Base-by-base conservation (phyloP, 2,113 vertebrate genomes). In the Brienomyrus longianalis region DNA sequence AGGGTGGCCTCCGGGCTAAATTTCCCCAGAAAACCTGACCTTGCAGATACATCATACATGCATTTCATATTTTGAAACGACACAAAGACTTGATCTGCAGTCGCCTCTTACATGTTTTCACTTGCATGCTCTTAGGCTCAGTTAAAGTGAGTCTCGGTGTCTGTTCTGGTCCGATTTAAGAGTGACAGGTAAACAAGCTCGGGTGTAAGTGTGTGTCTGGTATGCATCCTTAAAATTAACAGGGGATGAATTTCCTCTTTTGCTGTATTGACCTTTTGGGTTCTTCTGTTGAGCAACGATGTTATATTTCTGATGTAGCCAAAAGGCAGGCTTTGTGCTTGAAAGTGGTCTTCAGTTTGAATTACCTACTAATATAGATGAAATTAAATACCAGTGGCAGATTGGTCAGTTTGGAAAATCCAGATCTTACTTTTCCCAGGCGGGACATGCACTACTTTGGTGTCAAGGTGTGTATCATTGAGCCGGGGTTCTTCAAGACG, bases 401-500 rank as follows among this genome's bases (percentile, higher is more conserved):
- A 84, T 83, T 6, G 77, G 31, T 48, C 21, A 84, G 39, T 66
- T 8, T 45, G 56, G 19, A 52, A 62, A 74, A 31, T 23, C 1
- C 45, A 50, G 8, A 77, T 85, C 5, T 84, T 27, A 89, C 77
- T 77, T 3, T 70, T 95, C 21, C 88, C 92, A 99, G 98, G 94
- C 93, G 97, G n/a, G 98, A 98, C 52, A 93, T 98, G 90, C 92
- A 95, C 92, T 95, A 96, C 93, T 99, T 98, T 39, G 98, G 98
- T 59, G 91, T 98, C 17, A 96, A 93, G 1, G 98, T 99, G 13
- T 97, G 96, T 93, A 97, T 98, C 31, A 96, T 99, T 88, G 98
- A 99, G 92, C 98, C 98, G 0, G 98, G 98, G 0, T 99, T 98
- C 93, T 99, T 99, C 93, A 96, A 94, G 94, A 99, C 98, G 0